These are phyloP conservation scores for Lamprotornis superbus DNA, from an alignment of 2,113 vertebrate genomes.

Conservation along the genomic window DNA sequence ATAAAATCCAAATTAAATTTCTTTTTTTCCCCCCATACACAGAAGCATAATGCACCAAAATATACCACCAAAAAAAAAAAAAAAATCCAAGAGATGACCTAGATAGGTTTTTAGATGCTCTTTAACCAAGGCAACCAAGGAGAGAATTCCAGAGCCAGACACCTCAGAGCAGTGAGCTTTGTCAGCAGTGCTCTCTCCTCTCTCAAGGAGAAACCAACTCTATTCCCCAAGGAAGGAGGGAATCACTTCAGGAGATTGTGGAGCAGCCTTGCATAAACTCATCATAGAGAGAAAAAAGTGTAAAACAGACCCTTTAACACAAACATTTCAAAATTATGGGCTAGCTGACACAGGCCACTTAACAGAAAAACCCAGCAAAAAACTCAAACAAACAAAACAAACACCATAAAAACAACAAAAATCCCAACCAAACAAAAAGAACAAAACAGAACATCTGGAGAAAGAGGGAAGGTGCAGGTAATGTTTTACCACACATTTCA, in stretches of 20 bases:
- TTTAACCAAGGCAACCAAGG: background rate
- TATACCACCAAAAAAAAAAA: background rate
- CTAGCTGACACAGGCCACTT: background rate
- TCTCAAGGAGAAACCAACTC: background rate
- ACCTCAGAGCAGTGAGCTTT: background rate
- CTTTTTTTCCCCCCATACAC: background rate
- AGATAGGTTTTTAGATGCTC: background rate
- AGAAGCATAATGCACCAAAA: background rate
- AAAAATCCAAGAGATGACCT: background rate
- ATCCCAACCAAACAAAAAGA: background rate
- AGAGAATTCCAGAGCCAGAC: background rate
- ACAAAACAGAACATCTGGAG: background rate
- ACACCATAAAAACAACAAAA: background rate
- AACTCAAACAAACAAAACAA: background rate
- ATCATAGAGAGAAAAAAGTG: background rate
- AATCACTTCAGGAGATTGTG: background rate
- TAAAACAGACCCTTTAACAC: background rate
- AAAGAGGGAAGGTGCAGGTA: background rate
- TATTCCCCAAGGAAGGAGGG: background rate
- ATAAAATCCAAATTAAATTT: background rate
- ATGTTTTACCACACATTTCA: background rate
- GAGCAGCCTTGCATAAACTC: background rate
- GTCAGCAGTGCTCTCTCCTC: background rate
- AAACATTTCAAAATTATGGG: background rate
- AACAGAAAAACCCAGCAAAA: background rate